phyloP scores from a whole-genome alignment of 2,888 invertebrate species.

The Imbricaverruca yamaguchii region DNA sequence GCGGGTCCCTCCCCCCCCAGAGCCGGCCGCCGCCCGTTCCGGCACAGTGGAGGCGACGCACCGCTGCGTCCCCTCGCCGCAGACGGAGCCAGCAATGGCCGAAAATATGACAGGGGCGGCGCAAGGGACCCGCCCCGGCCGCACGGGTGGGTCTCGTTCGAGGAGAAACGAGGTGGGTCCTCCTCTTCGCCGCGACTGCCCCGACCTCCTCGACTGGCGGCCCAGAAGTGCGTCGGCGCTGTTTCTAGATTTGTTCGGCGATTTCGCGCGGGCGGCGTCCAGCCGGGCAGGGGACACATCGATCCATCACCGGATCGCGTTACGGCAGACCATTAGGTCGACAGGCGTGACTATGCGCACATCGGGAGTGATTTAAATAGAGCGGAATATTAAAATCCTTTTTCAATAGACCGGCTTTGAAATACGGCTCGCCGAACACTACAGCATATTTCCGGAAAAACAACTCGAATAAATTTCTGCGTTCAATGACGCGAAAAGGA shows the following conservation, averaged over 20 bases:
- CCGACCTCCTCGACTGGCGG: too few relatives aligned
- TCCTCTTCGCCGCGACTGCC: too few relatives aligned
- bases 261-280: not conserved
- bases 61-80: not conserved
- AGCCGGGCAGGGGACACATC: not conserved
- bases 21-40: not conserved
- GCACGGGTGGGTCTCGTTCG: too few relatives aligned
- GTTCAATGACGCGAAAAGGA: slow-evolving; percentile 1
- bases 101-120: not conserved
- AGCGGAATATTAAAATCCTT: slow-evolving; percentile 1
- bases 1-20: not conserved
- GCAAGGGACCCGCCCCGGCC: too few relatives aligned
- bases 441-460: slow-evolving; percentile 13
- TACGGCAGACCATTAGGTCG: not conserved
- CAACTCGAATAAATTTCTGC: slow-evolving; percentile 2
- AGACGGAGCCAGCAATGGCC: not conserved
- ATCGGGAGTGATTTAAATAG: slow-evolving; percentile 17
- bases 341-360: not conserved
- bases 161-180: too few relatives aligned
- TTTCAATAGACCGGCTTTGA: slow-evolving; percentile 18
- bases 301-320: not conserved
- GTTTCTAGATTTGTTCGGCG: too few relatives aligned
- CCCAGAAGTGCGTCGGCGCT: too few relatives aligned
- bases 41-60: too few relatives aligned
- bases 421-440: slow-evolving; percentile 2